Base-by-base conservation (phyloP, 2,888 invertebrate genomes). In the Allophyes oxyacanthae region DNA sequence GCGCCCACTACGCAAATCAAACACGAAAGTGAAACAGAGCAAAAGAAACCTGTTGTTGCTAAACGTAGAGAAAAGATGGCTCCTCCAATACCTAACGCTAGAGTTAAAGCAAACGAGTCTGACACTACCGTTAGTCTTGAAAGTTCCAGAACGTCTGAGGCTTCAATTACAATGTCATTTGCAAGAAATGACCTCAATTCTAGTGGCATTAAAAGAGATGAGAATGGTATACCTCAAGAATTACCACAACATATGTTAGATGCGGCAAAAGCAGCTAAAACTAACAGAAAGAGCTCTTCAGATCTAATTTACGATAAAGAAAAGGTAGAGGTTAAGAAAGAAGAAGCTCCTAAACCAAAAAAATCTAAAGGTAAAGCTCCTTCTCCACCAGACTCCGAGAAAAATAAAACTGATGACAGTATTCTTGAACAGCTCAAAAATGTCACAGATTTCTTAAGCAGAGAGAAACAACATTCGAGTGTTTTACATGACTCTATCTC, bases 301-400 rank as follows among this genome's bases (percentile, higher is more conserved):
- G 94, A 93, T 43, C 66, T 88, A 11, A 74, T 89, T 25, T 77
- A 78, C 56, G 91, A 91, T 8, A 89, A 84, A 72, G 88, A 91
- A 5, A 88, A 82, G 70, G 40, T 56, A 28, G 89, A 90, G 26
- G 60, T 73, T 6, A 89, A 87, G 65, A 90, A 89, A 63, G 89
- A 89, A 41, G 94, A 90, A 80, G 82, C 73, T 44, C 81, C 74
- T 4, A 94, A 93, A 57, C 74, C 79, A 30, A 96, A 95, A 75
- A 96, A 95, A 82, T 95, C 94, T 38, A 97, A 97, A 85, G 95
- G 96, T 0, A 96, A 96, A 89, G 97, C 97, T 1, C 97, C 97
- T 0, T 95, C 95, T 0, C 97, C 96, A 0, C 97, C 97, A n/a
- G 94, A 94, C 45, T 61, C 72, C 0, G 93, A 94, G 20, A 94